phyloP scores from a whole-genome alignment of 2,888 invertebrate genomes.

The Coecobrya sp. region DNA sequence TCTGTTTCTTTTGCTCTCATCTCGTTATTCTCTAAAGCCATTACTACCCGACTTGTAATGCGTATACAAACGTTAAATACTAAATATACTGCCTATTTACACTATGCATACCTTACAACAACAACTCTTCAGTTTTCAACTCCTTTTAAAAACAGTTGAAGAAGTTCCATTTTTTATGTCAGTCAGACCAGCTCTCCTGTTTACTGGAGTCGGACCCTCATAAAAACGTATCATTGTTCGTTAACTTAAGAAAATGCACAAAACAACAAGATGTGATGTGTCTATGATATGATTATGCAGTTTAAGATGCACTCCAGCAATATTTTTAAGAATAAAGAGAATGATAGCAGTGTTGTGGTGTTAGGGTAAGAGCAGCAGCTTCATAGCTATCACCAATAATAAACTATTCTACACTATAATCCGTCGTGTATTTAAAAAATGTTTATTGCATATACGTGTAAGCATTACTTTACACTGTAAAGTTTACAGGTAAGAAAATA shows the following conservation, averaged over 20 bases:
- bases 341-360: background rate
- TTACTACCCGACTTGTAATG: slow-evolving; percentile 35
- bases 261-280: slow-evolving; percentile 65
- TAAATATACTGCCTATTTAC: slow-evolving; percentile 28
- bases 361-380: background rate
- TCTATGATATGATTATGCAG: slow-evolving; percentile 57
- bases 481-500: slow-evolving; percentile 50
- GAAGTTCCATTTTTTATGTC: slow-evolving; percentile 72
- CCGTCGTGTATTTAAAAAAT: slow-evolving; percentile 10
- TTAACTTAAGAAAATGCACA: slow-evolving; percentile 60
- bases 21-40: slow-evolving; percentile 25
- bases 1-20: slow-evolving; percentile 11
- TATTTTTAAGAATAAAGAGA: background rate
- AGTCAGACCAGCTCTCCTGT: slow-evolving; percentile 43
- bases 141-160: slow-evolving; percentile 68
- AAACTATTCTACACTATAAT: background rate
- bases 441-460: background rate
- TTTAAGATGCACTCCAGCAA: slow-evolving; percentile 43
- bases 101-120: background rate
- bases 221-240: slow-evolving; percentile 54
- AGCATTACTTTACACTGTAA: too few relatives aligned
- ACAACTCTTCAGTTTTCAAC: slow-evolving; percentile 52
- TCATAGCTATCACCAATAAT: slow-evolving; percentile 21
- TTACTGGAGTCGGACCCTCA: slow-evolving; percentile 30
- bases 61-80: background rate